These are phyloP conservation scores for Staurois parvus DNA, from an alignment of 2,797 vertebrate species.

Conservation along the genomic window DNA sequence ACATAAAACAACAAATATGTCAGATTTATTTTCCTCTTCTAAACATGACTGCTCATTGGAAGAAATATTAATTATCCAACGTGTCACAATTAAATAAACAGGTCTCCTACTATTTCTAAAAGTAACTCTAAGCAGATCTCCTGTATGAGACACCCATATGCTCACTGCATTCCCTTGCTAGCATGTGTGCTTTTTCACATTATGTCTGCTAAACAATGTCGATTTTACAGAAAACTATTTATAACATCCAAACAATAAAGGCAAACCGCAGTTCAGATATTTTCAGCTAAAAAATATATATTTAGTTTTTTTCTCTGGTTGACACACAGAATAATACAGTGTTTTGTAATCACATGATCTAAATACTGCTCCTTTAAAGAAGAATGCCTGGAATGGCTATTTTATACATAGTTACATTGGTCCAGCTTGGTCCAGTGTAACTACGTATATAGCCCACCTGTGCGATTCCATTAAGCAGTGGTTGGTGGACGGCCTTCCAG, in stretches of 20 bases:
- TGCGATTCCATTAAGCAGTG: too few relatives aligned
- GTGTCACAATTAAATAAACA: slow-evolving; percentile 18
- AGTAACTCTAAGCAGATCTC: slow-evolving; percentile 36
- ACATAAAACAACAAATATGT: slow-evolving; percentile 24
- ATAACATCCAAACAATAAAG: slow-evolving; percentile 28
- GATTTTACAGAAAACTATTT: slow-evolving; percentile 27
- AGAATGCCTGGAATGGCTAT: too few relatives aligned
- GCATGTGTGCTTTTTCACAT: slow-evolving; percentile 31
- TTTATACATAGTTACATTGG: too few relatives aligned
- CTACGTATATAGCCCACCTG: too few relatives aligned
- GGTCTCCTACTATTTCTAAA: slow-evolving; percentile 5
- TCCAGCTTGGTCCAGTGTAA: too few relatives aligned
- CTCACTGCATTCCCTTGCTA: slow-evolving; percentile 19
- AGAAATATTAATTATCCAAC: slow-evolving; percentile 13
- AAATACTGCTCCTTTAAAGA: too few relatives aligned
- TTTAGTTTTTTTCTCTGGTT: neutral
- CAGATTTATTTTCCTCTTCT: slow-evolving; percentile 10
- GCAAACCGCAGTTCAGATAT: slow-evolving; percentile 1
- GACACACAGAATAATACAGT: neutral
- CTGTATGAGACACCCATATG: slow-evolving; percentile 18
- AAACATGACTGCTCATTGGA: slow-evolving; percentile 15
- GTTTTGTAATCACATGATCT: too few relatives aligned
- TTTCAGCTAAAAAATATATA: slow-evolving; percentile 4
- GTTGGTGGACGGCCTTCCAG: too few relatives aligned
- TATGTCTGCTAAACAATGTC: slow-evolving; percentile 11